These are phyloP conservation scores for Calephelis virginiensis DNA, from an alignment of 1,140 invertebrate species.

Conservation along the genomic window DNA sequence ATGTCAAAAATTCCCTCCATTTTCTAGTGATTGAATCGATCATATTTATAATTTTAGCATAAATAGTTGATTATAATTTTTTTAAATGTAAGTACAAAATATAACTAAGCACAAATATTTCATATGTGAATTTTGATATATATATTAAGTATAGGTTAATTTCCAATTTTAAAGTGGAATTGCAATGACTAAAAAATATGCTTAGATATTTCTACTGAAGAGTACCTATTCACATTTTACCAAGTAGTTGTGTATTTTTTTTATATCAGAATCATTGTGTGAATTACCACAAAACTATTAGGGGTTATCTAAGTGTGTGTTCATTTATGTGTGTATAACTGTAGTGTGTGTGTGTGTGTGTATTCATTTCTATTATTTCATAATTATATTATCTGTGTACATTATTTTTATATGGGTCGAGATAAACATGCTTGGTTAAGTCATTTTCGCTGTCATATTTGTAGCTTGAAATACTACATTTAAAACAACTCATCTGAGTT, in stretches of 20 bases:
- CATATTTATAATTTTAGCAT: conserved; percentile 1
- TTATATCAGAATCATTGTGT: not conserved
- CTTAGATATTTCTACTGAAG: not conserved
- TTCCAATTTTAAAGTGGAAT: not conserved
- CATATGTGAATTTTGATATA: not conserved
- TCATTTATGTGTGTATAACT: conserved; percentile 19
- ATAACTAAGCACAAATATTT: conserved; percentile 18
- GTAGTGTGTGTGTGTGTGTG: conserved; percentile 30
- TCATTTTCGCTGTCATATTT: conserved; percentile 27
- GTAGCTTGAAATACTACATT: too few species aligned
- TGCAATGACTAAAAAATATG: not conserved
- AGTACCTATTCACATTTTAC: not conserved
- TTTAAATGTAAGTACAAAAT: not conserved
- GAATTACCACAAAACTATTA: not conserved
- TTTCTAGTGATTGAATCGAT: not conserved
- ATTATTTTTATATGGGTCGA: conserved; percentile 32
- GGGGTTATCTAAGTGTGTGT: conserved; percentile 15
- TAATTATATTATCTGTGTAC: conserved; percentile 21
- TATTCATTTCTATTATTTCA: conserved; percentile 21
- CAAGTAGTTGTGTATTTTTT: not conserved
- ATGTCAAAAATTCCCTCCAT: not conserved
- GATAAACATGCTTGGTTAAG: conserved; percentile 41
- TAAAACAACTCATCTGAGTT: not conserved
- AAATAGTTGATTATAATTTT: not conserved
- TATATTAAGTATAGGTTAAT: not conserved